Evolutionary conservation across 1,140 invertebrate species (phyloP).

Genomic region (Zeugodacus cucurbitae): DNA sequence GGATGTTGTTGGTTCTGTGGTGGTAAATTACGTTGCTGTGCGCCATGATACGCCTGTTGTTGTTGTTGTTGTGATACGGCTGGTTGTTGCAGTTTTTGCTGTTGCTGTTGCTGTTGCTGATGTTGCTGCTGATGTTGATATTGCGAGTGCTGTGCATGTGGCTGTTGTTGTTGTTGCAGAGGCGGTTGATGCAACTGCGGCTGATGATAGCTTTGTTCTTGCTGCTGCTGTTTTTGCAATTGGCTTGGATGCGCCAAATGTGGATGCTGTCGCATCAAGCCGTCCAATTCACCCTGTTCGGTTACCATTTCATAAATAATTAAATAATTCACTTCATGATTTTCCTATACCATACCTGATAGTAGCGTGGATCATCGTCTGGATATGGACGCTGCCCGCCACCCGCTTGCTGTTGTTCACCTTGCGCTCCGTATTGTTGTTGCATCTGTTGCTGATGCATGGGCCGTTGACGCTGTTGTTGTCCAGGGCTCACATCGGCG

Average conservation of each 20-base stretch:
- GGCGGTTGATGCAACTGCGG: constrained; percentile 51
- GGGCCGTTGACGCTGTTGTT: constrained; percentile 54
- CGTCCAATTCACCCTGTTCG: constrained; percentile 77
- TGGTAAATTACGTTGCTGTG: constrained; percentile 40
- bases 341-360: constrained; percentile 62
- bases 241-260: constrained; percentile 72
- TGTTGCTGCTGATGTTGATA: not conserved
- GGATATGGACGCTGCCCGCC: constrained; percentile 48
- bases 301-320: no score
- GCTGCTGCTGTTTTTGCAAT: constrained; percentile 55
- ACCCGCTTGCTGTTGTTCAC: constrained; percentile 48
- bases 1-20: not conserved
- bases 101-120: constrained; percentile 44
- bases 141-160: constrained; percentile 41
- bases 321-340: not conserved
- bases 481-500: constrained; percentile 58
- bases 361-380: constrained; percentile 74
- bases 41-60: not conserved
- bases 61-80: not conserved
- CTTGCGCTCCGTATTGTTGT: constrained; percentile 52
- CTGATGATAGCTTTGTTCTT: constrained; percentile 57
- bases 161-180: constrained; percentile 48
- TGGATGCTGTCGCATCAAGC: constrained; percentile 78
- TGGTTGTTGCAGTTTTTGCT: not conserved
- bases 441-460: constrained; percentile 57